These are phyloP conservation scores for Thamnophis elegans DNA, from an alignment of 2,797 vertebrate species.

Conservation along the genomic window DNA sequence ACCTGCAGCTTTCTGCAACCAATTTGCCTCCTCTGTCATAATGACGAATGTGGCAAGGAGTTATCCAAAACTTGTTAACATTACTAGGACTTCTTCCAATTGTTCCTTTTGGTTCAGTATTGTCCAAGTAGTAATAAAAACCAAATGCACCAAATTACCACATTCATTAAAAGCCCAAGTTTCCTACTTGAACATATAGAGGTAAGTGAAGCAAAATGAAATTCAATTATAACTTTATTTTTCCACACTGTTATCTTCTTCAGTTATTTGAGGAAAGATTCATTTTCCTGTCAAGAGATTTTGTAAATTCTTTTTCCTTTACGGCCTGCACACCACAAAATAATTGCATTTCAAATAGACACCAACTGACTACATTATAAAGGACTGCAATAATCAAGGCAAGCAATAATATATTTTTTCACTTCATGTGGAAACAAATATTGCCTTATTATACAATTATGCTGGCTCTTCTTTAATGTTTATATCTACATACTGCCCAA, in stretches of 20 bases:
- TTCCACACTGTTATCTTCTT: background rate
- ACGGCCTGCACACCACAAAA: background rate
- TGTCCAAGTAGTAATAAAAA: background rate
- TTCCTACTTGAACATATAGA: background rate
- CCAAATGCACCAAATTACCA: background rate
- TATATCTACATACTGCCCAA: background rate
- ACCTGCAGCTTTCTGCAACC: background rate
- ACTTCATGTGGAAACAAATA: background rate
- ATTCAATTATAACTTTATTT: slow-evolving; percentile 19
- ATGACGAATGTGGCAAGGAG: background rate
- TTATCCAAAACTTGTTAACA: background rate
- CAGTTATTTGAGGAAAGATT: slow-evolving; percentile 1
- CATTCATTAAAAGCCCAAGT: background rate
- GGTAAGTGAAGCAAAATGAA: background rate
- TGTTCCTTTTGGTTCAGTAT: background rate
- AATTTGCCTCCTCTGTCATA: background rate
- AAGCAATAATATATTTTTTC: background rate
- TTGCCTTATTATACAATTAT: rapidly evolving
- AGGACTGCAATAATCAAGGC: background rate
- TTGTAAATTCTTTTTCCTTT: background rate
- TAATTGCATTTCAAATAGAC: background rate
- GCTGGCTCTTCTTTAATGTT: background rate
- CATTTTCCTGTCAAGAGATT: background rate
- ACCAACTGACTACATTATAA: background rate
- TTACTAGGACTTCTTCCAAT: background rate